These are phyloP conservation scores for Ictalurus furcatus DNA, from an alignment of 2,113 vertebrate species.

Conservation along the genomic window DNA sequence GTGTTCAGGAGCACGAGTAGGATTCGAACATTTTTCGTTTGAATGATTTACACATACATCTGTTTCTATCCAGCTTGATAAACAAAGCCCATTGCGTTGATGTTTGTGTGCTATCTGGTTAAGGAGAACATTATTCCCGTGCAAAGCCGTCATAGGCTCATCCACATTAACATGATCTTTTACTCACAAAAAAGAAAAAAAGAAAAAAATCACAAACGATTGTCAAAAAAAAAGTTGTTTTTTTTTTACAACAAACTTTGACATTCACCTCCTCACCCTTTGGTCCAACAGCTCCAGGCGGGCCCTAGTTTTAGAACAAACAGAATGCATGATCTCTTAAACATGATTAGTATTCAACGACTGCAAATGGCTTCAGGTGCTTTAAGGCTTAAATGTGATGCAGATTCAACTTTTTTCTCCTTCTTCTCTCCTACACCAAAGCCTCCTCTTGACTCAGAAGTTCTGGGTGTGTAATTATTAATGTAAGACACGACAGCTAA, in stretches of 20 bases:
- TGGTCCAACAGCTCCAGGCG: conserved; percentile 74
- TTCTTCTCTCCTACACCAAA: conserved; percentile 18
- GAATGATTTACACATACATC: background rate
- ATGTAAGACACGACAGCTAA: background rate
- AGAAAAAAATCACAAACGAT: no score
- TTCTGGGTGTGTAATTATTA: conserved; percentile 33
- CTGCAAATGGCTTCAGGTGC: conserved; percentile 25
- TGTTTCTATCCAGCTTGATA: background rate
- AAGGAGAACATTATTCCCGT: background rate
- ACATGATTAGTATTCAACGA: conserved; percentile 36
- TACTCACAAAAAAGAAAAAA: background rate
- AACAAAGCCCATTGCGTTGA: background rate
- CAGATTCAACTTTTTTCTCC: background rate
- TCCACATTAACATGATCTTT: background rate
- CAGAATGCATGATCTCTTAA: conserved; percentile 5
- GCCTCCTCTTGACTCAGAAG: background rate
- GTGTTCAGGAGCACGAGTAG: background rate
- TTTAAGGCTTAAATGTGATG: conserved; percentile 1
- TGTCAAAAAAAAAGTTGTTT: background rate
- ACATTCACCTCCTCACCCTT: conserved; percentile 80
- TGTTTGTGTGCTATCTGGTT: background rate
- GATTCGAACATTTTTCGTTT: background rate
- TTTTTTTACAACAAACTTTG: background rate
- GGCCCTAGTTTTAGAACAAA: conserved; percentile 68
- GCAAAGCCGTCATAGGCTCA: no score